These are phyloP conservation scores for Cheilosia pagana DNA, from an alignment of 2,888 invertebrate species.

Conservation along the genomic window DNA sequence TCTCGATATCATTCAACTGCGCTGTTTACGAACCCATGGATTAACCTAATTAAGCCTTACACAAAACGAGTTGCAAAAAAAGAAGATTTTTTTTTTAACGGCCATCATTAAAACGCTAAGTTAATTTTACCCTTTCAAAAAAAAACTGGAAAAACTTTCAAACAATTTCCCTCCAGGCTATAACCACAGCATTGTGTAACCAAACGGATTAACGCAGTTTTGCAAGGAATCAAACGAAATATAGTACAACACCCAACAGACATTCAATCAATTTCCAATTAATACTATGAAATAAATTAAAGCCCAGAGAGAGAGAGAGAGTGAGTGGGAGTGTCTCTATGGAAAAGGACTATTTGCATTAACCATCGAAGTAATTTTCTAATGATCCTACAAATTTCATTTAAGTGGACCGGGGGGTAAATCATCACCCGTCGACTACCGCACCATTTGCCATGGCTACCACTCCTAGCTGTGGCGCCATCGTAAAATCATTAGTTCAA, in stretches of 20 bases:
- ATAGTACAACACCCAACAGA: slow-evolving; percentile 68
- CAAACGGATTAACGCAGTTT: slow-evolving; percentile 65
- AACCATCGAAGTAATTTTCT: slow-evolving; percentile 71
- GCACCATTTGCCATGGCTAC: slow-evolving; percentile 1
- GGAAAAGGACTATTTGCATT: slow-evolving; percentile 69
- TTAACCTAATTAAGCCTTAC: neutral
- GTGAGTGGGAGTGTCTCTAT: slow-evolving; percentile 7
- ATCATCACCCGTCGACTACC: neutral
- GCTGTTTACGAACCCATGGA: neutral
- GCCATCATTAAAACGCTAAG: slow-evolving; percentile 31
- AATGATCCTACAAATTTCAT: slow-evolving; percentile 71
- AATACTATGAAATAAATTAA: slow-evolving; percentile 71
- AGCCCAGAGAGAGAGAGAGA: slow-evolving; percentile 8
- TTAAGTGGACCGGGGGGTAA: slow-evolving; percentile 3
- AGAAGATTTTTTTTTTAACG: neutral
- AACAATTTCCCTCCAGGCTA: slow-evolving; percentile 27
- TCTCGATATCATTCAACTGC: too few relatives aligned
- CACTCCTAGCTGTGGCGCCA: slow-evolving; percentile 56
- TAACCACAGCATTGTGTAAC: slow-evolving; percentile 34
- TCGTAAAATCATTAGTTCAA: slow-evolving; percentile 75
- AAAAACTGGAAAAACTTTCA: slow-evolving; percentile 21
- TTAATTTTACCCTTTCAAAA: slow-evolving; percentile 29
- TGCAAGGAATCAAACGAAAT: slow-evolving; percentile 28
- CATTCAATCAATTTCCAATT: slow-evolving; percentile 75
- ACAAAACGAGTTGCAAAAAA: neutral